Evolutionary conservation across 2,113 vertebrate genomes (phyloP).

Genomic region (Pseudorasbora parva): DNA sequence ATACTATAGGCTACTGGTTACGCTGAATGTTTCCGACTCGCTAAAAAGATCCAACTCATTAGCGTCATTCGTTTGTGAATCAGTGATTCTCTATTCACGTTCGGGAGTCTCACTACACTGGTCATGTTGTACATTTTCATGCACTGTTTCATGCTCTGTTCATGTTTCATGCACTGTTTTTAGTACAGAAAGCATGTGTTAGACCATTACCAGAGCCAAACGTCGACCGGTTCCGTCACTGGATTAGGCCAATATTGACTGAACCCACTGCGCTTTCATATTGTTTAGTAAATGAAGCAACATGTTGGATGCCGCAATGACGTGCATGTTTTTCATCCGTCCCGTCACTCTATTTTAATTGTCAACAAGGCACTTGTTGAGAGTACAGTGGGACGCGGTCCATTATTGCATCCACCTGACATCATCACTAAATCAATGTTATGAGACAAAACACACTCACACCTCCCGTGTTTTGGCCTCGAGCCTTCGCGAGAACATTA

Average conservation of each 20-base stretch:
- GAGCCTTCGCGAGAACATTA: conserved; percentile 38
- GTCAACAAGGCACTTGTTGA: conserved; percentile 21
- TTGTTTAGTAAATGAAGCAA: conserved; percentile 1
- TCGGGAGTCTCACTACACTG: background rate
- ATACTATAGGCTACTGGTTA: no score
- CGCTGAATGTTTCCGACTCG: background rate
- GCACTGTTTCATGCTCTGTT: background rate
- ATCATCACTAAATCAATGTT: conserved; percentile 34
- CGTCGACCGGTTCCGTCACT: background rate
- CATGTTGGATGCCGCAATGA: background rate
- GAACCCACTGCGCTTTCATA: background rate
- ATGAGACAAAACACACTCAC: background rate
- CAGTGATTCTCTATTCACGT: background rate
- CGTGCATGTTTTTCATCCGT: background rate
- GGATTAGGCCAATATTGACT: background rate
- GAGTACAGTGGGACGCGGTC: background rate
- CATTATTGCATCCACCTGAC: conserved; percentile 28
- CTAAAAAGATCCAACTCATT: background rate
- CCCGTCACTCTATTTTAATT: background rate
- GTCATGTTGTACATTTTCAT: background rate
- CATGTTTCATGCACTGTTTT: no score
- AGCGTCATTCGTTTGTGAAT: background rate
- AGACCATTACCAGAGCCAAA: background rate
- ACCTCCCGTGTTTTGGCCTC: conserved; percentile 32
- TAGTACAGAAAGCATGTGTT: background rate